Evolutionary conservation across 2,113 vertebrate genomes (phyloP).

Genomic region (Cichladusa arquata): DNA sequence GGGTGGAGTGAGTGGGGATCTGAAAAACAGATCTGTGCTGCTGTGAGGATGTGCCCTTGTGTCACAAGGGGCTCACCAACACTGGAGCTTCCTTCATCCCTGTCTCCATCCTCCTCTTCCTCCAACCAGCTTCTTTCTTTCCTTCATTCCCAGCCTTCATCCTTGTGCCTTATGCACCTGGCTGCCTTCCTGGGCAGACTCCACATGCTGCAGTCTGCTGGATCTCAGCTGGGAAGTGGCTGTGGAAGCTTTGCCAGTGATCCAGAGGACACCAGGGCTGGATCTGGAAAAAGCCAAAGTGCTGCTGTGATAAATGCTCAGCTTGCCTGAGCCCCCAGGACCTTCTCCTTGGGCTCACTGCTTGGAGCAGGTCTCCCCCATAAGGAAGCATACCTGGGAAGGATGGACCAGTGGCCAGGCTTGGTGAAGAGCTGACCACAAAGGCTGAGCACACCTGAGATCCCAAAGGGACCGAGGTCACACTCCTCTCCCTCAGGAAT

Average conservation of each 20-base stretch:
- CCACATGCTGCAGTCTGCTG: background rate
- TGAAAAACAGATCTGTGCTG: background rate
- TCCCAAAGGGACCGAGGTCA: background rate
- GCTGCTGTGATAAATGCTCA: background rate
- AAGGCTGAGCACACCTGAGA: background rate
- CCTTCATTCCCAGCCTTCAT: background rate
- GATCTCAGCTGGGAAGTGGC: background rate
- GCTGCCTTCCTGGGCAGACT: background rate
- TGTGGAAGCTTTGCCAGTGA: background rate
- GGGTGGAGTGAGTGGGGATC: background rate
- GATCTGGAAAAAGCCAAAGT: background rate
- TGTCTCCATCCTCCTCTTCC: slow-evolving; percentile 1
- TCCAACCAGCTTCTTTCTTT: background rate
- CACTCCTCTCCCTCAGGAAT: background rate
- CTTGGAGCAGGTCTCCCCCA: background rate
- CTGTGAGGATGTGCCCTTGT: slow-evolving; percentile 26
- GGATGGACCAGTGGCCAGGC: background rate
- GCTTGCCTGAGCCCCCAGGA: background rate
- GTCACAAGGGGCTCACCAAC: background rate
- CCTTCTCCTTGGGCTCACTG: background rate
- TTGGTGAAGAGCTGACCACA: background rate
- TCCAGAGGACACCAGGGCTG: background rate
- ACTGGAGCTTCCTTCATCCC: slow-evolving; percentile 30
- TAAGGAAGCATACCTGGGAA: background rate
- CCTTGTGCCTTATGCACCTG: slow-evolving; percentile 12